Evolutionary conservation across 1,140 invertebrate species (phyloP), one percentile per base, ranked within the genome.

Genomic region (Carcinoscorpius rotundicauda): DNA sequence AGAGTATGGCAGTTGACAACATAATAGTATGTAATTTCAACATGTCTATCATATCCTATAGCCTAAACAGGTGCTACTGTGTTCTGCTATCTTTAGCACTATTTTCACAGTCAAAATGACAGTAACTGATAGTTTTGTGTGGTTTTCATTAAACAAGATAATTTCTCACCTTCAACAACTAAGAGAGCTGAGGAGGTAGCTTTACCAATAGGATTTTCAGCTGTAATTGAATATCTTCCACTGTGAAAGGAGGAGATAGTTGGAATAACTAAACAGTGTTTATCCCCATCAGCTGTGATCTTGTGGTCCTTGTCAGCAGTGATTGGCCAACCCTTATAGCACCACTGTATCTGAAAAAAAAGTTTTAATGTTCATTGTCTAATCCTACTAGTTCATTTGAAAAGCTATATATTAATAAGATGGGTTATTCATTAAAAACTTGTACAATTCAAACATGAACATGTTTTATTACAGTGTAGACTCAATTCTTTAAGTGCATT

Each of bases 151-250:
- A 29, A 29, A 29, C 29, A 29, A 29, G 29, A 29, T 29, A 29
- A 29, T 2, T 29, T 29, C 29, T 29, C 29, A 29, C 29, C 69
- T 75, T 91, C 88, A 61, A 94, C 86, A 60, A 87, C 89, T 68
- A 95, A 78, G 69, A 88, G 91, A 56, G 89, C 90, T 9, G 91
- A 92, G 11, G 87, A 87, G 5, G 92, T 89, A 51, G 93, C 88
- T 76, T 89, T 65, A 60, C 91, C 93, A 78, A 90, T 86, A 55
- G 88, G 84, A 80, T 97, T 97, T 79, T 95, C 93, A 49, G 88
- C 89, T 29, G 61, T 64, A 5, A 68, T 58, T 48, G 66, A 64
- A 59, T 68, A 71, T 64, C 82, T 82, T 55, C 89, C 89, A 52
- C 79, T 77, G 70, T 83, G 80, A 71, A 81, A 79, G 58, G 74